Conservation (phyloP, 2,113 vertebrate species). For the Lasiurus borealis region DNA sequence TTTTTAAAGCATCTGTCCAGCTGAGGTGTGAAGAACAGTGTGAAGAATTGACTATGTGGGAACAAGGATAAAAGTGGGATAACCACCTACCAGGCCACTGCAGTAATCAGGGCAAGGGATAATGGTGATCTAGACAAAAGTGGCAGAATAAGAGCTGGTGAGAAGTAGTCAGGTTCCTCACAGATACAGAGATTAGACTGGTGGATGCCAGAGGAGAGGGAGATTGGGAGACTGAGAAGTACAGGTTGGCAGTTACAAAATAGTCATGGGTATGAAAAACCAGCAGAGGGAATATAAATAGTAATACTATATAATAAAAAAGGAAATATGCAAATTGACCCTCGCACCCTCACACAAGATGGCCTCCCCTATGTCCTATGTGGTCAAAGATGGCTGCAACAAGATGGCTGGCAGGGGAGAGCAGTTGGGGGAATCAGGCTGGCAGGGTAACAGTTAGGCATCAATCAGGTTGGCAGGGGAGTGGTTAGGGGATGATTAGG, state of each 20-base stretch:
- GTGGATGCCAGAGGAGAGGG: neutral
- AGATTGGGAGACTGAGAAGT: neutral
- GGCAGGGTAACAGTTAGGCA: no score
- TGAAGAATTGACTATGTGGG: neutral
- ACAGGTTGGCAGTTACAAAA: neutral
- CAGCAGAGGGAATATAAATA: neutral
- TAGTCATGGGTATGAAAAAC: neutral
- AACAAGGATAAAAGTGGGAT: neutral
- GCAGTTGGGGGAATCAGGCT: no score
- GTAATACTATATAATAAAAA: no score
- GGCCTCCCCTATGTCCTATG: no score
- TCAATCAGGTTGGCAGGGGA: no score
- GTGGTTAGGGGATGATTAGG: no score
- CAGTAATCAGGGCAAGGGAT: neutral
- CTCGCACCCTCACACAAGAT: no score
- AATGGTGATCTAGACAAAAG: no score
- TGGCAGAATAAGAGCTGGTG: neutral
- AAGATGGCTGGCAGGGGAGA: no score
- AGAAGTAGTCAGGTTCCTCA: neutral
- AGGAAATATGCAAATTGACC: no score
- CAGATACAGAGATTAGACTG: neutral
- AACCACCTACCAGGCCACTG: neutral
- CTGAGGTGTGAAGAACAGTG: neutral
- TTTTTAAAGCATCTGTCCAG: neutral
- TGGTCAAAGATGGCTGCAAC: no score